Evolutionary conservation across 2,113 vertebrate genomes (phyloP), one percentile per base, ranked within the genome.

Genomic region (Megaptera novaeangliae): DNA sequence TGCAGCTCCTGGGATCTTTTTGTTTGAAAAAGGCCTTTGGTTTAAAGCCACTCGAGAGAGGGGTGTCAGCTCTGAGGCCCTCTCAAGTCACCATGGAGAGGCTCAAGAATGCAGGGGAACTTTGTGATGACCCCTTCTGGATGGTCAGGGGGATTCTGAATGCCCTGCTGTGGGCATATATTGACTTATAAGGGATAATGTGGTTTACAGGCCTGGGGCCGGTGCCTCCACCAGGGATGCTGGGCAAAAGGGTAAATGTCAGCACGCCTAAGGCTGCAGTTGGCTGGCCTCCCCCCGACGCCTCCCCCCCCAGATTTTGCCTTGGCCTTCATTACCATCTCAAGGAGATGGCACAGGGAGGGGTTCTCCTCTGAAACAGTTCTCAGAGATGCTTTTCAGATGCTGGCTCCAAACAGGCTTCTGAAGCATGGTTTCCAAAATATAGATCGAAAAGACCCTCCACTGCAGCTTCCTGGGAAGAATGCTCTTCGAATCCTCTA

Each of bases 71-170:
- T 29, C 61, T 1, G 44, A 34, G 71, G 86, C 80, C n/a, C 41
- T 85, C 11, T 1, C 6, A 36, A 44, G 34, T 96, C 75, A 57
- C 95, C 91, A 88, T 20, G 93, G 90, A 83, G 80, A 97, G 27
- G 72, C 78, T 75, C 68, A 49, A 77, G 83, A 97, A 92, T 94
- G 93, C 85, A 61, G 91, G 83, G 75, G 31, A 59, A 85, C 89
- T 85, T 93, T 46, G 21, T 7, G 49, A 83, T 80, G 91, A 85
- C 44, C 77, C 90, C 63, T 61, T 91, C 82, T 7, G 57, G 85
- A 66, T 71, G 74, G 87, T 64, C 91, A 4, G 78, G 75, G 75
- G 72, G 84, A 29, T 91, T 91, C 78, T 66, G 93, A 89, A 57
- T n/a, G 52, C 49, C 68, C 34, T 9, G 15, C 82, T 27, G 39